These are phyloP conservation scores for Canis aureus DNA, from an alignment of 2,113 vertebrate genomes.

Conservation along the genomic window DNA sequence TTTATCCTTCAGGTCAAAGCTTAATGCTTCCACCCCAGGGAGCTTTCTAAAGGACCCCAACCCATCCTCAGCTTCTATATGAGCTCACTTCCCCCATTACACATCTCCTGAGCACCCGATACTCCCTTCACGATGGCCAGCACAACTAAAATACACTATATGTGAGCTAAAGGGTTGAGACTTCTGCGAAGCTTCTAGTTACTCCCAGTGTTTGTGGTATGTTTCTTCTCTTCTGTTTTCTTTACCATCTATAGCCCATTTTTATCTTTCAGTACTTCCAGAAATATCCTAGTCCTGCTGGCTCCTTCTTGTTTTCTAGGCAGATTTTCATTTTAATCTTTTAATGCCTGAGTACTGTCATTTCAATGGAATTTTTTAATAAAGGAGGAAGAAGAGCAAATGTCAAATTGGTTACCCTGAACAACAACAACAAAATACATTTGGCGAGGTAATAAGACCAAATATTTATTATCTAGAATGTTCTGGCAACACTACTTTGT, in stretches of 20 bases:
- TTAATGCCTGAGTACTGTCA: neutral
- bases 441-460: neutral
- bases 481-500: neutral
- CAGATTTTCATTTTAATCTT: constrained; percentile 35
- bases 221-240: neutral
- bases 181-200: neutral
- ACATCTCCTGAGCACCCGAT: neutral
- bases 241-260: neutral
- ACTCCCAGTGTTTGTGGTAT: neutral
- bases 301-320: constrained; percentile 5
- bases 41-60: neutral
- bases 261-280: neutral
- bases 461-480: neutral
- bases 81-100: neutral
- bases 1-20: neutral
- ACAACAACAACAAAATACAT: neutral
- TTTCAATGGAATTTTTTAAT: constrained; percentile 32
- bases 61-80: neutral
- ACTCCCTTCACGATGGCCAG: neutral
- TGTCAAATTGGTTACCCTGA: neutral
- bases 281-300: neutral
- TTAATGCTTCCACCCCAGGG: neutral
- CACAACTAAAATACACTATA: neutral
- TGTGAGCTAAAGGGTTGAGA: neutral
- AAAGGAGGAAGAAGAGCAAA: neutral